phyloP scores from a whole-genome alignment of 2,797 vertebrate species.

The Enteromius argenteus region DNA sequence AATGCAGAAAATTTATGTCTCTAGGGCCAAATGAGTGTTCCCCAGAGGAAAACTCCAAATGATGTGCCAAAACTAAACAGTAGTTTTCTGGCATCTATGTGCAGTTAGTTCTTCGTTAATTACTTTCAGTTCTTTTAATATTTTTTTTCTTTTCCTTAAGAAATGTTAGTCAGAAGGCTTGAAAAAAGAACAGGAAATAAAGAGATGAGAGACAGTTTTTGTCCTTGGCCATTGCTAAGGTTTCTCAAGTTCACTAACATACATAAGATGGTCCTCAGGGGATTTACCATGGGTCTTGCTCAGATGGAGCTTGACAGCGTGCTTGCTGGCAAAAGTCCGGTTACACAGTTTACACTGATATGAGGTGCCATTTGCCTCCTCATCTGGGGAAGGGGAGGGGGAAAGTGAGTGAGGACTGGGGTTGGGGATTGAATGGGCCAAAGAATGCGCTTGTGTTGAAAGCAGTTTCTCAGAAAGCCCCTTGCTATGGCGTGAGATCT shows the following conservation, averaged over 20 bases:
- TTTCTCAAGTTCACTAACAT: constrained; percentile 95
- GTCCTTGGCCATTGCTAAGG: constrained; percentile 87
- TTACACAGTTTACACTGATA: constrained; percentile 99
- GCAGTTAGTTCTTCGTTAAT: constrained; percentile 81
- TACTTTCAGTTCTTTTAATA: constrained; percentile 65
- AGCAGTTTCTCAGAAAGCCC: constrained; percentile 94
- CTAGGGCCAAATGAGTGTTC: constrained; percentile 70
- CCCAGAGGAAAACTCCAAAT: constrained; percentile 73
- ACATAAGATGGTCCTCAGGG: constrained; percentile 98
- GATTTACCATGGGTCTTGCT: constrained; percentile 99
- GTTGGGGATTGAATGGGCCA: constrained; percentile 77
- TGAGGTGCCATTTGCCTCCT: constrained; percentile 86
- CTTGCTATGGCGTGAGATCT: constrained; percentile 92
- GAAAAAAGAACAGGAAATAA: constrained; percentile 63
- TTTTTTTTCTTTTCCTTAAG: constrained; percentile 65
- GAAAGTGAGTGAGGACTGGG: constrained; percentile 73
- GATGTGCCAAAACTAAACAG: constrained; percentile 94
- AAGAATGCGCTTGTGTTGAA: constrained; percentile 78
- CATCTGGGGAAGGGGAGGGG: constrained; percentile 85
- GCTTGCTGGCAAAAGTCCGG: constrained; percentile 99
- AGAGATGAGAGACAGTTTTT: constrained; percentile 67
- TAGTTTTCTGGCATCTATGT: constrained; percentile 93
- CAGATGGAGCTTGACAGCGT: constrained; percentile 98
- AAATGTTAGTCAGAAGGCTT: constrained; percentile 79
- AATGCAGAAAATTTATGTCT: constrained; percentile 76